Base-by-base conservation (phyloP, 2,888 invertebrate species). In the Slavum lentiscoides region DNA sequence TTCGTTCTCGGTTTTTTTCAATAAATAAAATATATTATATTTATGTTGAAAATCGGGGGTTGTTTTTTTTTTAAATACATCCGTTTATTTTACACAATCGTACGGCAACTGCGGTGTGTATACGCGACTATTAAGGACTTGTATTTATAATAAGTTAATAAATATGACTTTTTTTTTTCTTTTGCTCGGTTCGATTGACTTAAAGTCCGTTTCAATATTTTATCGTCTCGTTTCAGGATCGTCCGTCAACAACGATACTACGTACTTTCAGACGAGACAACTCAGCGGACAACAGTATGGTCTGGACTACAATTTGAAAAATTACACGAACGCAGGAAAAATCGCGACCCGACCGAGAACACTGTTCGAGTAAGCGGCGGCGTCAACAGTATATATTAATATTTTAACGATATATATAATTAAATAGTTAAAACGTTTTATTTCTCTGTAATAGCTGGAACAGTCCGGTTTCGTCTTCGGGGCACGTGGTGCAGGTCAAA, bases 241-340 rank as follows among this genome's bases (percentile, higher is more conserved):
- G 15, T 23, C 55, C 39, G 62, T 59, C 23, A 58, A 23, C 55
- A 70, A 80, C 39, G 77, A 80, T 13, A 80, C 70, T 8, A 80
- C 77, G 37, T 82, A 82, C 30, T 77, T 72, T 68, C 76, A 80
- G 17, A 82, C 82, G 8, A 82, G 82, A 69, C 67, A 80, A 74
- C 64, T 82, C 1, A 82, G 82, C n/a, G 82, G 77, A 13, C 73
- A 77, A 43, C 77, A 82, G n/a, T 82, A 82, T 39, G 74, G 82
- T n/a, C 64, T 77, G 2, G 61, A 77, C 43, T 82, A 82, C n/a
- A 82, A 82, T 59, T 39, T 82, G 58, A 37, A 74, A 64, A 67
- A 80, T 61, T 23, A 23, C 15, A 43, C 62, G 0, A 53, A 61
- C 13, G 39, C 55, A 11, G 77, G 30, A 7, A 64, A 58, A 55